Percentiles rank a stretch among this genome's conserved stretches.
These are phyloP conservation scores for Tuta absoluta DNA, from an alignment of 2,888 invertebrate genomes.

Conservation along the genomic window DNA sequence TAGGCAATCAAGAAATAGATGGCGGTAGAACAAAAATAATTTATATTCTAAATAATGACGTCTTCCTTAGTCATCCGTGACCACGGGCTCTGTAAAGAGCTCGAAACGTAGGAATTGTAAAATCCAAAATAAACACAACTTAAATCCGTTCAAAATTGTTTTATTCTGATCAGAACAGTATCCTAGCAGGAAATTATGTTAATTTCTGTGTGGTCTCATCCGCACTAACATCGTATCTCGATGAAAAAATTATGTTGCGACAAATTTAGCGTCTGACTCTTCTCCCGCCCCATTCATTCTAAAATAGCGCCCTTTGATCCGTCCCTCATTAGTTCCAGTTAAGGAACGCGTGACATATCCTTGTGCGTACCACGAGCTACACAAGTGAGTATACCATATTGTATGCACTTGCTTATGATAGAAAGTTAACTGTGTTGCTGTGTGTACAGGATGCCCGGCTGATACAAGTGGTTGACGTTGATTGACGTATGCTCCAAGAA, in stretches of 20 bases:
- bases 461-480: neutral
- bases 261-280: neutral
- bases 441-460: neutral
- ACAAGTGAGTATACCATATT: too few relatives aligned
- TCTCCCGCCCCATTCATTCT: neutral
- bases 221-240: neutral
- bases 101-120: too few relatives aligned
- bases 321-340: conserved; percentile 10
- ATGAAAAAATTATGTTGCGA: neutral
- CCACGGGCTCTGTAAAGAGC: too few relatives aligned
- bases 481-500: neutral
- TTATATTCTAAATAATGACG: too few relatives aligned
- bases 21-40: too few relatives aligned
- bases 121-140: too few relatives aligned
- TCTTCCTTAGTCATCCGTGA: too few relatives aligned
- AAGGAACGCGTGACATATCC: neutral
- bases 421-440: too few relatives aligned
- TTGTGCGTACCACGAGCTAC: neutral
- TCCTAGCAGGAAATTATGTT: neutral
- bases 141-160: too few relatives aligned
- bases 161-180: too few relatives aligned
- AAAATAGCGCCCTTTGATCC: conserved; percentile 17
- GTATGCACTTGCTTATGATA: too few relatives aligned
- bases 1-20: too few relatives aligned
- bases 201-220: conserved; percentile 2